Conservation (phyloP, 2,113 vertebrate genomes). For the Clarias magur region DNA sequence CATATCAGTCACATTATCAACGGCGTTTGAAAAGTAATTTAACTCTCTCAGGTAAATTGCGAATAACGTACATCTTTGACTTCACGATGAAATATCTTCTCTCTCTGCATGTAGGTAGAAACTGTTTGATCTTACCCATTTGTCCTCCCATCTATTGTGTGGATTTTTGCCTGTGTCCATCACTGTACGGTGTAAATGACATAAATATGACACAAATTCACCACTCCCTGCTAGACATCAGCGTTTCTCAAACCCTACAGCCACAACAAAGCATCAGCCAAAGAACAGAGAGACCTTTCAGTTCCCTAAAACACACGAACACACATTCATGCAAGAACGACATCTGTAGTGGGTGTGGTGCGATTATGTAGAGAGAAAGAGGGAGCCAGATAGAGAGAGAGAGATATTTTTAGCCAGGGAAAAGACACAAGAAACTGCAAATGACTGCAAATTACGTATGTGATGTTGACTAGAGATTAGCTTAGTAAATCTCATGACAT, state of each 20-base stretch:
- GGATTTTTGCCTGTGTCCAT: not conserved
- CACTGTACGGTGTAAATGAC: not conserved
- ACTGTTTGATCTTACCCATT: not conserved
- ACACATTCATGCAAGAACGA: constrained; percentile 11
- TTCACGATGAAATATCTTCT: not conserved
- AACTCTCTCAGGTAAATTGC: not conserved
- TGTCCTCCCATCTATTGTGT: not conserved
- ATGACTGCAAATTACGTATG: not conserved
- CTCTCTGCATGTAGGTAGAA: not conserved
- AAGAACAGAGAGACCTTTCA: constrained; percentile 32
- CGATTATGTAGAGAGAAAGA: not conserved
- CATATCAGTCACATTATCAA: not conserved
- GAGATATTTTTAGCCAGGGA: not conserved
- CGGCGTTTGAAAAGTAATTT: not conserved
- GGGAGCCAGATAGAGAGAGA: not conserved
- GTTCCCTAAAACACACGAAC: constrained; percentile 10
- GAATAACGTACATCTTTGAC: not conserved
- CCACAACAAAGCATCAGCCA: constrained; percentile 22
- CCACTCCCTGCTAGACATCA: constrained; percentile 19
- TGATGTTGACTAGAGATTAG: not conserved
- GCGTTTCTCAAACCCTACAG: constrained; percentile 15
- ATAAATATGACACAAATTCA: not conserved
- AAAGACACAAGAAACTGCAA: not conserved
- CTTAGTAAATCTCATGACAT: not conserved
- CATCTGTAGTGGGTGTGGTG: constrained; percentile 38